These are phyloP conservation scores for Gyrodactylus salaris DNA, from an alignment of 1,140 invertebrate species.

Conservation along the genomic window DNA sequence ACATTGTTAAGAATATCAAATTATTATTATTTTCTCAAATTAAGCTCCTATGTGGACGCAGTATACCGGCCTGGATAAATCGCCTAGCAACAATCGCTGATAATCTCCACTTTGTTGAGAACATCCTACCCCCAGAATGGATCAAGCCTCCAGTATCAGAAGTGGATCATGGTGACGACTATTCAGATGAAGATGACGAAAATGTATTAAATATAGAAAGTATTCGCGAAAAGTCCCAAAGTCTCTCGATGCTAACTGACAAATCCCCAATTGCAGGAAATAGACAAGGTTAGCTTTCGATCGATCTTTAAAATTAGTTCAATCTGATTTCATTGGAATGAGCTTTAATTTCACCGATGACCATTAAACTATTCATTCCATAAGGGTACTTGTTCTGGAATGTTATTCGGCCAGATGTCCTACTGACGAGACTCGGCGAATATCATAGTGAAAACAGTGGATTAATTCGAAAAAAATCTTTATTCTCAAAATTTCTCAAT, in stretches of 20 bases:
- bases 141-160: conserved; percentile 32
- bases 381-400: no score
- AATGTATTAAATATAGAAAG: neutral
- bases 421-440: no score
- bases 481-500: no score
- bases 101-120: conserved; percentile 81
- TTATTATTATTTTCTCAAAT: neutral
- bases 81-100: conserved; percentile 76
- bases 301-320: no score
- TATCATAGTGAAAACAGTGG: no score
- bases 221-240: neutral
- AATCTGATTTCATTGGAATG: no score
- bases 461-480: no score
- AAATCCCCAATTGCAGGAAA: no score
- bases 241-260: neutral
- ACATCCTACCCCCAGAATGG: conserved; percentile 52
- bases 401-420: no score
- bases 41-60: conserved; percentile 60
- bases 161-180: neutral
- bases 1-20: neutral
- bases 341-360: no score
- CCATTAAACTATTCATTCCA: no score
- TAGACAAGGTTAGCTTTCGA: no score
- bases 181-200: neutral
- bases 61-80: conserved; percentile 87